Base-by-base conservation (phyloP, 1,140 invertebrate genomes). In the Sminthurides bifidus region DNA sequence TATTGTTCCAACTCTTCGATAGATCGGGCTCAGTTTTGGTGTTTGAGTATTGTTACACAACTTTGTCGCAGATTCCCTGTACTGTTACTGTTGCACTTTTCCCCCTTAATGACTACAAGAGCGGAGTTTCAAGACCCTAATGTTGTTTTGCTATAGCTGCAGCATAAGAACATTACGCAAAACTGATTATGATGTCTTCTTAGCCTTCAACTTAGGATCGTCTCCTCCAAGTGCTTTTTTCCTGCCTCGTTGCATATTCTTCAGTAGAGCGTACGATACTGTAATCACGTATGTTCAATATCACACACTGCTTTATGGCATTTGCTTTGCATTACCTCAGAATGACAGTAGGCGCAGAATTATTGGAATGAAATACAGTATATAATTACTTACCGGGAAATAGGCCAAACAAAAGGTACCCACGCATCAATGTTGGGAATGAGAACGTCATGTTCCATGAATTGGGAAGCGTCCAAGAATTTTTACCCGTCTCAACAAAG, bases 371-470 rank as follows among this genome's bases (percentile, higher is more conserved):
- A 19, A 58, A 33, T 54, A 23, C 15, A 24, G 38, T 38, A 24
- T 56, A 38, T 0, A 21, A n/a, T 31, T 29, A 54, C 53, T 54
- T 66, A 44, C 78, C 79, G 15, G 87, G 84, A 59, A 91, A 73
- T 30, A 84, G 77, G 0, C 88, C 70, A 1, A 87, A 63, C 3
- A 92, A 67, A 6, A 94, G 70, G 71, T 93, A 91, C 10, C 85
- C 52, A 60, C 83, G 77, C 64, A 95, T 72, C 44, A 89, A 75
- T 1, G 78, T 77, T 6, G 88, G 84, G 73, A 91, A 84, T 69
- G 91, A 80, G 69, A 95, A 92, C 10, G 85, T 78, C 66, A 87
- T 81, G 71, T 95, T 95, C 76, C 78, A 85, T 19, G 71, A 66
- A 70, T 94, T 94, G 1, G 91, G 90, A 66, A 95, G 67, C 1